These are phyloP conservation scores for Choloepus hoffmanni DNA, from an alignment of 2,113 vertebrate species.

Conservation along the genomic window DNA sequence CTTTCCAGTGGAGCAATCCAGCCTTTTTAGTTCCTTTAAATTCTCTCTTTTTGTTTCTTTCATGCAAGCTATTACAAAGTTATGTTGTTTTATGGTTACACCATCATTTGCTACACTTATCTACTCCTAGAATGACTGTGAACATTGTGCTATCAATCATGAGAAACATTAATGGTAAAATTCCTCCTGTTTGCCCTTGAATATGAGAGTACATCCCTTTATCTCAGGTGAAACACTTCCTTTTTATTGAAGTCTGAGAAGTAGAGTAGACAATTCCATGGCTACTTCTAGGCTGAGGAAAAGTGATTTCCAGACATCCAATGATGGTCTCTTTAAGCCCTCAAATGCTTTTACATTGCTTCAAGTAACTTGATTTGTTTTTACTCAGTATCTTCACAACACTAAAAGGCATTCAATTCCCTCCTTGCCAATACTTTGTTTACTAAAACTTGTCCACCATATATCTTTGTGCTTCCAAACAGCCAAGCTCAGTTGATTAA, in stretches of 20 bases:
- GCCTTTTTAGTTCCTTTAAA: background rate
- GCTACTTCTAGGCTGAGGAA: background rate
- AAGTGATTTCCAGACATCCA: background rate
- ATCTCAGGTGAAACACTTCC: background rate
- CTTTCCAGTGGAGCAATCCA: background rate
- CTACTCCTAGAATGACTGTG: background rate
- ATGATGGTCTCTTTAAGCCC: background rate
- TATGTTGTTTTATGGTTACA: background rate
- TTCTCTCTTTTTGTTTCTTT: background rate
- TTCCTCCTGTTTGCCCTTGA: background rate
- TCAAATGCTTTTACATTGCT: background rate
- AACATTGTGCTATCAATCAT: background rate
- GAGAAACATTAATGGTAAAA: background rate
- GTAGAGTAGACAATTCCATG: background rate
- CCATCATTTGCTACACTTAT: background rate
- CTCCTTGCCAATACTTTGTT: background rate
- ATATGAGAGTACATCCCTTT: background rate
- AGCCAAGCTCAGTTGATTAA: constrained; percentile 5
- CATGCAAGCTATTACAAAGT: background rate
- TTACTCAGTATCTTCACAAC: background rate
- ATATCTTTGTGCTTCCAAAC: constrained; percentile 23
- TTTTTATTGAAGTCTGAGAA: background rate
- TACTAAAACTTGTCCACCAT: background rate
- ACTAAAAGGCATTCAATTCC: background rate
- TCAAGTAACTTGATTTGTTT: background rate